Evolutionary conservation across 2,113 vertebrate species (phyloP).

Genomic region (Clarias gariepinus): DNA sequence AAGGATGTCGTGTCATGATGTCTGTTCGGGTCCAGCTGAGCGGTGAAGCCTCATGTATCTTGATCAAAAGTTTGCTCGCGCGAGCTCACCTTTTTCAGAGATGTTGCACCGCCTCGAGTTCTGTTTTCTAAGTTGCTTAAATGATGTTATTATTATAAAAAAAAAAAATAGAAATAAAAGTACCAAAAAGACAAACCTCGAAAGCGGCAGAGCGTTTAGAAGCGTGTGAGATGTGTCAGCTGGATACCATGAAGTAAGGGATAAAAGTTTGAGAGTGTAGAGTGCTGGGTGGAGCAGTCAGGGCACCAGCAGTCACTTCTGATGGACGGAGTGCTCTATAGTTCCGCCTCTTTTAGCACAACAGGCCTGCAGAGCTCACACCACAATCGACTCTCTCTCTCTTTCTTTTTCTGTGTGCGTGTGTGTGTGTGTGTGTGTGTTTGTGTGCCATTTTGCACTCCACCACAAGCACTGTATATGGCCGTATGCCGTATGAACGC

Average conservation of each 20-base stretch:
- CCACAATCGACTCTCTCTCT: not conserved
- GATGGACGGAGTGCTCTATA: not conserved
- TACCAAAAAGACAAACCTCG: not conserved
- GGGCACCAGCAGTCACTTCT: not conserved
- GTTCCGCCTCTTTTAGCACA: constrained; percentile 18
- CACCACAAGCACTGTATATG: not conserved
- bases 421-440: too few relatives aligned
- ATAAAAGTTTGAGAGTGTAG: not conserved
- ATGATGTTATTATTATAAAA: not conserved
- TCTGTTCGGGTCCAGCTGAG: not conserved
- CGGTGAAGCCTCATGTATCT: constrained; percentile 5
- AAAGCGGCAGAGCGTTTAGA: not conserved
- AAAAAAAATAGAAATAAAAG: too few relatives aligned
- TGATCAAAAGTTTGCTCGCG: not conserved
- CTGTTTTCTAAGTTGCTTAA: not conserved
- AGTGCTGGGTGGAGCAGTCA: constrained; percentile 32
- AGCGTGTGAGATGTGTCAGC: not conserved
- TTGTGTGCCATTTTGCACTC: not conserved
- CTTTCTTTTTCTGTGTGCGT: not conserved
- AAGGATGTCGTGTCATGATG: constrained; percentile 5
- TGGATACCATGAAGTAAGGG: not conserved
- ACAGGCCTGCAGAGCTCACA: not conserved
- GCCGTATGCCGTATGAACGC: not conserved
- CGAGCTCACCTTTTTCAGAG: not conserved
- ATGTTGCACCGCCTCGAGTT: not conserved